Percentiles rank a stretch among this genome's conserved stretches.
Conservation (phyloP, 2,888 invertebrate genomes). For the Spicauda simplicius region DNA sequence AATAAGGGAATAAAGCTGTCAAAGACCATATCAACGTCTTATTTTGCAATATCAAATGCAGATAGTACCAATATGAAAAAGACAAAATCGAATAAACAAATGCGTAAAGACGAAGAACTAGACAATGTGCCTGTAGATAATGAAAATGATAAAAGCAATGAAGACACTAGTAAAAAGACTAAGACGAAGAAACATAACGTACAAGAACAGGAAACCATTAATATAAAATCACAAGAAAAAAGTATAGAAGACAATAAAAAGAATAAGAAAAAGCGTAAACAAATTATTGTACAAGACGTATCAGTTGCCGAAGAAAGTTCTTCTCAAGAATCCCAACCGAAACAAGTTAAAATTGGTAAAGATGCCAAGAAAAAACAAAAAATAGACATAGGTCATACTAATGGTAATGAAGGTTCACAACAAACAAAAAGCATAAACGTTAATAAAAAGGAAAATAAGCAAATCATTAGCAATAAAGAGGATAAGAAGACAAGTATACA, state of each 20-base stretch:
- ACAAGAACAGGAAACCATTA: background rate
- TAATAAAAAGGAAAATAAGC: background rate
- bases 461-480: background rate
- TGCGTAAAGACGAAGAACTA: background rate
- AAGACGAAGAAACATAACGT: background rate
- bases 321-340: background rate
- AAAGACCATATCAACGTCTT: background rate
- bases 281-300: background rate
- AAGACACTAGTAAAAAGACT: background rate
- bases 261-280: background rate
- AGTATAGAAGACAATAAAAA: background rate
- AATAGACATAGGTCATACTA: background rate
- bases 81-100: background rate
- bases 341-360: background rate
- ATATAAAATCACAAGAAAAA: background rate
- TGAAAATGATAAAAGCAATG: background rate
- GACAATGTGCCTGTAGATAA: background rate
- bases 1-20: background rate
- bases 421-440: background rate
- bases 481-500: constrained; percentile 25
- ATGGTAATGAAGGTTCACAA: background rate
- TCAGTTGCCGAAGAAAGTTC: background rate
- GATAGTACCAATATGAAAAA: background rate
- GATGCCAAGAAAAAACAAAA: background rate
- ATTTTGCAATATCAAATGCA: background rate